These are phyloP conservation scores for Clamator glandarius DNA, from an alignment of 2,797 vertebrate species.

Conservation along the genomic window DNA sequence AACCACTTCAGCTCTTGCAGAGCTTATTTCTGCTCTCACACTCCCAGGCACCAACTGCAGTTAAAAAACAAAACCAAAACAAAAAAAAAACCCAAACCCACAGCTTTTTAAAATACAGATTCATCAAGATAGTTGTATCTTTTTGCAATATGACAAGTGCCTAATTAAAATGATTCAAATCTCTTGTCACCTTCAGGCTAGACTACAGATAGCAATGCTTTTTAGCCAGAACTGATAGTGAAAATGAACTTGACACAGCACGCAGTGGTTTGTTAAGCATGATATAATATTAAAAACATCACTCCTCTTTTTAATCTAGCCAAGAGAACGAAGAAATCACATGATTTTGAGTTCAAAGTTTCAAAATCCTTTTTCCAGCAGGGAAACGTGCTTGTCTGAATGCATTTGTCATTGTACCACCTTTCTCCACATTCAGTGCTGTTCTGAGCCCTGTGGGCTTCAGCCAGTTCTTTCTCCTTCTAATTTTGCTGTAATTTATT, in stretches of 20 bases:
- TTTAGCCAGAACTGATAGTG: conserved; percentile 50
- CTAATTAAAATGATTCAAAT: conserved; percentile 69
- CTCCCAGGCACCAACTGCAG: neutral
- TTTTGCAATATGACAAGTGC: conserved; percentile 58
- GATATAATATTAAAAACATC: conserved; percentile 57
- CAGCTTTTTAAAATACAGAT: neutral
- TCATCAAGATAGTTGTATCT: conserved; percentile 55
- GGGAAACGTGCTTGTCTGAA: conserved; percentile 56
- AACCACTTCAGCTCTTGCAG: neutral
- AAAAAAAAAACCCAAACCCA: too few relatives aligned
- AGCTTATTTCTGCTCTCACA: neutral
- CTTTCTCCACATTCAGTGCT: conserved; percentile 2
- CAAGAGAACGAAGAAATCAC: conserved; percentile 55
- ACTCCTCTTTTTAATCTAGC: conserved; percentile 45
- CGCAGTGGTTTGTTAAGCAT: conserved; percentile 56
- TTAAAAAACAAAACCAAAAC: neutral
- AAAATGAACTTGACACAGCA: conserved; percentile 66
- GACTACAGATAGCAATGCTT: conserved; percentile 57
- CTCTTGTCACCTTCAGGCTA: conserved; percentile 70
- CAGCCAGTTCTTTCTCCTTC: neutral
- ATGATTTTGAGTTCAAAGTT: conserved; percentile 65
- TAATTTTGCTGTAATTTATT: neutral
- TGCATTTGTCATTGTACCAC: conserved; percentile 46
- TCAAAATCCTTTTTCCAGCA: conserved; percentile 62
- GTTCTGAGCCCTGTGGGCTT: conserved; percentile 21